phyloP scores from a whole-genome alignment of 2,113 vertebrate genomes.

The Pantherophis guttatus region DNA sequence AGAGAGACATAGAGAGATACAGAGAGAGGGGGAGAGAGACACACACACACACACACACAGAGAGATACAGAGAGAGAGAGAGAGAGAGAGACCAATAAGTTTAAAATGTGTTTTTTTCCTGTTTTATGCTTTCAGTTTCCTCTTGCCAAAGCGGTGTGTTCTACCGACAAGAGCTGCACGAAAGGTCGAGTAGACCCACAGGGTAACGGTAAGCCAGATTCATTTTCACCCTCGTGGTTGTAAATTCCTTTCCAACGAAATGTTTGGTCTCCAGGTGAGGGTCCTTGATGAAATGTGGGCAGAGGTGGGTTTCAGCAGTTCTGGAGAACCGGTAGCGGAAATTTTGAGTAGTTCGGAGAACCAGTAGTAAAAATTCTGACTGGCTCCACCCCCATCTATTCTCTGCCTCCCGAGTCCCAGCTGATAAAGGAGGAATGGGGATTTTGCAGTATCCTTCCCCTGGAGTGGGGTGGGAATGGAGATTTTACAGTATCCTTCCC shows the following conservation, averaged over 20 bases:
- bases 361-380: no score
- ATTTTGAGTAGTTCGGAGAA: no score
- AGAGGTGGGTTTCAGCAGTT: no score
- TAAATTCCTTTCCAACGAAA: not conserved
- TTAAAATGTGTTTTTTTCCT: not conserved
- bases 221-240: not conserved
- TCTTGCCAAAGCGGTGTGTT: slow-evolving; percentile 61
- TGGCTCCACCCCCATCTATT: no score
- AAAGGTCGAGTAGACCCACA: slow-evolving; percentile 65
- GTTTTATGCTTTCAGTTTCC: slow-evolving; percentile 52
- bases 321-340: no score
- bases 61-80: not conserved
- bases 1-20: not conserved
- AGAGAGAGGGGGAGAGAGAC: not conserved
- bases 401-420: no score
- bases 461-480: no score
- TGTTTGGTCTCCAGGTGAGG: accelerated
- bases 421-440: no score
- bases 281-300: not conserved
- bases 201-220: slow-evolving; percentile 73
- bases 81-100: not conserved
- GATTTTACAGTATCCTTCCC: no score
- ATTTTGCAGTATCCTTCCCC: no score
- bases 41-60: not conserved
- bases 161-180: slow-evolving; percentile 67